Evolutionary conservation across 2,888 invertebrate species (phyloP), one percentile per base, ranked within the genome.

Genomic region (Zaprionus bogoriensis): DNA sequence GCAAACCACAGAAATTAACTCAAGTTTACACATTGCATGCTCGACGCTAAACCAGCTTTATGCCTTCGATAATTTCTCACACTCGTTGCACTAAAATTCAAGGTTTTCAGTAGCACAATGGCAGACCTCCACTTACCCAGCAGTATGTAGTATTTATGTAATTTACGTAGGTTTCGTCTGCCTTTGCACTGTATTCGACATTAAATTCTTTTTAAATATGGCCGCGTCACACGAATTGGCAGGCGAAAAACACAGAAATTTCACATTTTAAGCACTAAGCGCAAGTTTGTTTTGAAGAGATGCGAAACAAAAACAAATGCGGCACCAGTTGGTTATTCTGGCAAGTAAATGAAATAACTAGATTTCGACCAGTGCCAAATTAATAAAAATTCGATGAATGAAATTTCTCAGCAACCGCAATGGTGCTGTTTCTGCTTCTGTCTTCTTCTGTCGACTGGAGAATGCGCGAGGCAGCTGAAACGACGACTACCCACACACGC

Each of bases 331-430:
- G 82, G 79, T 83, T 85, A 72, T 76, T 69, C 79, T 78, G 63
- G 71, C 67, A 73, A 70, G 74, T 70, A 79, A 89, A 89, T 87
- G 88, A 89, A 89, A 88, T 88, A 88, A 89, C 88, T 89, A 88
- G 88, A 87, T 81, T 76, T 80, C 83, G 64, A 48, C 73, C 59
- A 60, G 64, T 48, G 63, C 52, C 76, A 80, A 84, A 77, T 75
- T 77, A 78, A 78, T 76, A 82, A 74, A 77, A 86, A 72, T 75
- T 67, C 69, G 66, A 80, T 81, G 87, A 81, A 83, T 84, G 87
- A 80, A 74, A 81, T 73, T 80, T 79, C 71, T 67, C 57, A 52
- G 69, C 58, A 53, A 65, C 46, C 58, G 64, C 59, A 67, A 50
- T 68, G 51, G 44, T 70, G 54, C 62, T 75, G 67, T 70, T 70